Base-by-base conservation (phyloP, 2,888 invertebrate species). In the Agrotis ipsilon region DNA sequence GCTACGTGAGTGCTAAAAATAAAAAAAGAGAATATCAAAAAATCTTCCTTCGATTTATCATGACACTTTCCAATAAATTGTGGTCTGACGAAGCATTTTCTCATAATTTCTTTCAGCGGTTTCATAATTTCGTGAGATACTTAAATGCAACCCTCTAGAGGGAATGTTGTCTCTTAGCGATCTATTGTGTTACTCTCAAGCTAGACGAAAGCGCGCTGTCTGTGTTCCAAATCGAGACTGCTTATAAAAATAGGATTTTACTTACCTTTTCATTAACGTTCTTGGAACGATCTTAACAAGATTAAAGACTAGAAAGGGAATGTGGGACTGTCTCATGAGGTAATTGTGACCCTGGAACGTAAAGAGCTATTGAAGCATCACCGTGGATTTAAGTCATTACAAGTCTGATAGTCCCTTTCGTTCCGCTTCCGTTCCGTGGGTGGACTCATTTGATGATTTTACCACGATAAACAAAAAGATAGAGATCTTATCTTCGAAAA, bases 41-140 rank as follows among this genome's bases (percentile, higher is more conserved):
- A 4, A 3, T 5, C n/a, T 32, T 55, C 32, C 13, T 11, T 32
- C 13, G 32, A 52, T 68, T 52, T 21, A 21, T 51, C 18, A 67
- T 43, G 66, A 65, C 16, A 65, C 51, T 67, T n/a, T 16, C 2
- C 6, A 52, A 6, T 52, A 48, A 69, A 27, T 52, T 45, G 14
- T 14, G 9, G 0, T 21, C 19, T 69, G 54, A 69, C 46, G n/a
- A 46, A 32, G 27, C 49, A 71, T 49, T 55, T 70, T 27, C 14
- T 27, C 11, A 48, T 18, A 68, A n/a, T 59, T 52, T n/a, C 16
- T n/a, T 46, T 39, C 32, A 19, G 18, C n/a, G 5, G 7, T 21
- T 55, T 27, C 14, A 21, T 57, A 55, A 70, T 27, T 43, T 46
- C 21, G 13, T 21, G 19, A 55, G 3, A 11, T 55, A 21, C 4